These are phyloP conservation scores for Pseudomyrmex pallidus DNA, from an alignment of 1,140 invertebrate species.

Conservation along the genomic window DNA sequence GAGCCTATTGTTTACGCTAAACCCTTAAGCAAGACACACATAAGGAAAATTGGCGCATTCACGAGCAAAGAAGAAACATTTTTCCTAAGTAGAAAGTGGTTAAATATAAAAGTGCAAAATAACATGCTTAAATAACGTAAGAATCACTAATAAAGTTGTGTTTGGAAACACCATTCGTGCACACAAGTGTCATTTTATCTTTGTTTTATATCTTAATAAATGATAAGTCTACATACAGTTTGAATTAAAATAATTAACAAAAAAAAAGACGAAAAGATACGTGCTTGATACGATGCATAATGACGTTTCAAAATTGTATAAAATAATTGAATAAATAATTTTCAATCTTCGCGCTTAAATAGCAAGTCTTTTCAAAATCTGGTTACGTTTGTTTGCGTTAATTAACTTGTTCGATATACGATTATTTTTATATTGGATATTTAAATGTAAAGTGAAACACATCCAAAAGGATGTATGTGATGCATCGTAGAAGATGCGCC, in stretches of 20 bases:
- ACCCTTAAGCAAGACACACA: constrained; percentile 56
- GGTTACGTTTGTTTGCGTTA: background rate
- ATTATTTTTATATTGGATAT: constrained; percentile 22
- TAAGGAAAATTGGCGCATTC: constrained; percentile 63
- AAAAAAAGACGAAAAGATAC: no score
- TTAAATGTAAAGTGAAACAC: constrained; percentile 14
- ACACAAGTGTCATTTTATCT: no score
- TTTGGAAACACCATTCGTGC: no score
- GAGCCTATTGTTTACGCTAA: constrained; percentile 72
- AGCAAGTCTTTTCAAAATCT: background rate
- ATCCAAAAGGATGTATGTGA: background rate
- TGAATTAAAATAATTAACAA: no score
- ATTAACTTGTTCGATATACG: constrained; percentile 15
- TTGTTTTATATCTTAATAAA: no score
- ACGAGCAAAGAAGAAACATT: constrained; percentile 31
- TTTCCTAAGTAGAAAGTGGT: constrained; percentile 49
- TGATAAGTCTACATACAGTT: no score
- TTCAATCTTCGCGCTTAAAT: background rate
- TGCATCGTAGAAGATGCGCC: constrained; percentile 37
- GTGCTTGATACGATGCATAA: background rate
- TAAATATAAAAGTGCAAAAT: constrained; percentile 34
- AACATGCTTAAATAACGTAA: constrained; percentile 40
- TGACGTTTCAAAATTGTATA: constrained; percentile 3
- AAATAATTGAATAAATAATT: no score
- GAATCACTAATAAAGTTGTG: constrained; percentile 11